Evolutionary conservation across 2,888 invertebrate species (phyloP).

Genomic region (Macrophya annulata): DNA sequence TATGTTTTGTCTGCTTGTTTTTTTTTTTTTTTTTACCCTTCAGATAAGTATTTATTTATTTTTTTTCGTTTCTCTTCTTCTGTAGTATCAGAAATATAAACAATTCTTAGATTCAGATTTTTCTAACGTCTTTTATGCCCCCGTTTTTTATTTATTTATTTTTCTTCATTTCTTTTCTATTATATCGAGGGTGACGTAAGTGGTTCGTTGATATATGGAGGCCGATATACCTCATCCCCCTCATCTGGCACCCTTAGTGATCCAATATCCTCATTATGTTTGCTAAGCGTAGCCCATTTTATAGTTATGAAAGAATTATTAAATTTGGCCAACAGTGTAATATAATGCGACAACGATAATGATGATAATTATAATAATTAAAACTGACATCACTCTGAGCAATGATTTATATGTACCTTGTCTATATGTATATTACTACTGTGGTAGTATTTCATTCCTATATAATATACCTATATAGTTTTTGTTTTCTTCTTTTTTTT

Average conservation of each 20-base stretch:
- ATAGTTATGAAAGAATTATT: not conserved
- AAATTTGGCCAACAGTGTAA: slow-evolving; percentile 12
- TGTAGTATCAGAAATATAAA: not conserved
- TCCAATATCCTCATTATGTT: not conserved
- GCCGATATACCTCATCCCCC: slow-evolving; percentile 42
- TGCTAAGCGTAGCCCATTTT: not conserved
- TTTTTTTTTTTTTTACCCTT: not conserved
- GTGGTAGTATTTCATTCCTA: not conserved
- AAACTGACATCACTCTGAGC: not conserved
- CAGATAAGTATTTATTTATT: not conserved
- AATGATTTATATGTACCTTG: slow-evolving; percentile 1
- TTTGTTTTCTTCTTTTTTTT: not conserved
- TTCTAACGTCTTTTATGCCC: not conserved
- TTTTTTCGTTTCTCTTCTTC: not conserved
- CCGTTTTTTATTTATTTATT: not conserved
- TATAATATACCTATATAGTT: not conserved
- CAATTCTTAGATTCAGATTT: not conserved
- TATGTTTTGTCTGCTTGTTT: not conserved
- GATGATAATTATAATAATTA: not conserved
- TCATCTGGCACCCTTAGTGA: slow-evolving; percentile 25
- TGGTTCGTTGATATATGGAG: slow-evolving; percentile 24
- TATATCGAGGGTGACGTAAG: not conserved
- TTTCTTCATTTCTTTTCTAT: not conserved
- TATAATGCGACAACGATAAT: not conserved
- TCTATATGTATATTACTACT: slow-evolving; percentile 23